Evolutionary conservation across 2,113 vertebrate genomes (phyloP), one percentile per base, ranked within the genome.

Genomic region (western clawed frog (Xenopus tropicalis)): DNA sequence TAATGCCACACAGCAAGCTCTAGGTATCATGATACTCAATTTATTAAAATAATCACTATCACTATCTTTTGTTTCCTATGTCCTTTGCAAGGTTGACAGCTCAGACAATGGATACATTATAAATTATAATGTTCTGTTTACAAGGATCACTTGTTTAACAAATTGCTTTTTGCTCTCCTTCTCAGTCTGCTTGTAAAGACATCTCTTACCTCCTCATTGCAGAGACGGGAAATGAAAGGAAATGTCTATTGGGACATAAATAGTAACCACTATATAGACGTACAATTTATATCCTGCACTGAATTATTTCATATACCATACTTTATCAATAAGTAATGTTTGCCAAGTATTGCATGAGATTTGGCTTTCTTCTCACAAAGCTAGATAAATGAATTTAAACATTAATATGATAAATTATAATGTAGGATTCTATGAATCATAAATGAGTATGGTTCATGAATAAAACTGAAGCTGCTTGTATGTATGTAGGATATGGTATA

Each of bases 121-220:
- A 54, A 54, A 54, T 54, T 17, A 17, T 54, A 20, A 54, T 54
- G 19, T 54, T 54, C 52, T 54, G 52, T 54, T 54, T 54, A 54
- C 52, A 54, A 54, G 52, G 52, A n/a, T 54, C 52, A 54, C 52
- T 54, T 54, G 52, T 54, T 54, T 54, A n/a, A 54, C 52, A 54
- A 54, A 54, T 54, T 54, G 52, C 52, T n/a, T 54, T 17, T 10
- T 54, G 52, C 52, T 54, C 16, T 54, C 19, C 16, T 54, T 54
- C 19, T n/a, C 52, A 54, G 19, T 54, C 3, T 54, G 52, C 19
- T 54, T 54, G 52, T 54, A 17, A 54, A n/a, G 52, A 54, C 19
- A 17, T n/a, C 19, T 54, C 19, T 54, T n/a, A 10, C 1, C 1
- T n/a, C 1, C 19, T 54, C 19, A 20, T n/a, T 54, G 9, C 52